Conservation (phyloP, 2,113 vertebrate genomes). For the Callipepla californica region DNA sequence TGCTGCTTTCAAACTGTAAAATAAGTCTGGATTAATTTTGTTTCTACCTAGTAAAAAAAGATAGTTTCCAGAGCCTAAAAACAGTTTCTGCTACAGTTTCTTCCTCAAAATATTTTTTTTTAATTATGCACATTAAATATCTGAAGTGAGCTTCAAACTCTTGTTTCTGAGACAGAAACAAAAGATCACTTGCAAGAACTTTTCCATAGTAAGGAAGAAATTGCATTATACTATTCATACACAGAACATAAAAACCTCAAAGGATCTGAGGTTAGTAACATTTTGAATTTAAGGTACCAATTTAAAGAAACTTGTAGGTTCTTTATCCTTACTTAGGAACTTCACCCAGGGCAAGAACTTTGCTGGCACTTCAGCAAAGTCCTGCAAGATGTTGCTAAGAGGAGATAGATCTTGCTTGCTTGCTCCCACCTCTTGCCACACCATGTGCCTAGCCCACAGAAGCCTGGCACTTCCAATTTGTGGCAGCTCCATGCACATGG, state of each 20-base stretch:
- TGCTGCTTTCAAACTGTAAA: constrained; percentile 7
- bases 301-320: background rate
- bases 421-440: no score
- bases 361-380: no score
- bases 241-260: background rate
- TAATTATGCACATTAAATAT: background rate
- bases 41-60: constrained; percentile 8
- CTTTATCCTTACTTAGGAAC: no score
- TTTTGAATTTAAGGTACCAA: background rate
- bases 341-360: no score
- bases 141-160: background rate
- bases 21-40: constrained; percentile 39
- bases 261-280: background rate
- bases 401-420: no score
- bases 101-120: background rate
- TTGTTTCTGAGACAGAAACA: background rate
- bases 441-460: no score
- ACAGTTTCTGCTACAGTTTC: background rate
- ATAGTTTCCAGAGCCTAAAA: background rate
- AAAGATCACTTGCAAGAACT: background rate
- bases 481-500: no score
- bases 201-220: background rate
- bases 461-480: no score
- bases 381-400: no score
- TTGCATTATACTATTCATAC: background rate